Conservation (phyloP, 2,113 vertebrate genomes). For the Paramisgurnus dabryanus region DNA sequence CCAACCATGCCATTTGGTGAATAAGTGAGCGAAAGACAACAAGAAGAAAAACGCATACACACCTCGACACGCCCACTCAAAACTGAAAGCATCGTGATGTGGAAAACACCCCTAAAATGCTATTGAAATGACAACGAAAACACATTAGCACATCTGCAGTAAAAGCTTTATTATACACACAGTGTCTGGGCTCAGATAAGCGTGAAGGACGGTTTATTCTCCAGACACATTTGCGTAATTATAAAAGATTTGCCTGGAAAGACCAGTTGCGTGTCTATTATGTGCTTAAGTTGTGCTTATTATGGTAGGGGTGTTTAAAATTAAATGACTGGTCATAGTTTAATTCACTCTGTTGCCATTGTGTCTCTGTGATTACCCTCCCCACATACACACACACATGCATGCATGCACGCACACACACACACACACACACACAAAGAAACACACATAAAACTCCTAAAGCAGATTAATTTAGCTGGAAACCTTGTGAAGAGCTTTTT, state of each 20-base stretch:
- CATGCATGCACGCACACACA: no score
- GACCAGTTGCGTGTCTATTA: conserved; percentile 2
- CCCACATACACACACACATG: no score
- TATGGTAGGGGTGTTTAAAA: conserved; percentile 21
- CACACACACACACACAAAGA: background rate
- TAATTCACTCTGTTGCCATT: conserved; percentile 34
- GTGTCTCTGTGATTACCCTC: background rate
- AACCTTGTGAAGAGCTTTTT: background rate
- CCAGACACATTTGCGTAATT: conserved; percentile 45
- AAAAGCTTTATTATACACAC: conserved; percentile 16
- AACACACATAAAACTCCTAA: background rate
- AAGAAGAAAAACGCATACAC: background rate
- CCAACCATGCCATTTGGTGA: background rate
- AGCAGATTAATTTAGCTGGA: background rate
- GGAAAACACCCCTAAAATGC: conserved; percentile 34
- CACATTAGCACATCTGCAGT: conserved; percentile 32
- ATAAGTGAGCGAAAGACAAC: background rate
- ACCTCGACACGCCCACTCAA: conserved; percentile 6
- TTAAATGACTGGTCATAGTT: conserved; percentile 26
- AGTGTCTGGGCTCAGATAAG: conserved; percentile 31
- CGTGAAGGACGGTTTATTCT: conserved; percentile 39
- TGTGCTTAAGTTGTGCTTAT: conserved; percentile 26
- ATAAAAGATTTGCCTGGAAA: conserved; percentile 31
- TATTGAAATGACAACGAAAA: conserved; percentile 29
- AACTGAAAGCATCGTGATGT: background rate